Conservation (phyloP, 2,888 invertebrate species). For the Scaptomyza polygonia region DNA sequence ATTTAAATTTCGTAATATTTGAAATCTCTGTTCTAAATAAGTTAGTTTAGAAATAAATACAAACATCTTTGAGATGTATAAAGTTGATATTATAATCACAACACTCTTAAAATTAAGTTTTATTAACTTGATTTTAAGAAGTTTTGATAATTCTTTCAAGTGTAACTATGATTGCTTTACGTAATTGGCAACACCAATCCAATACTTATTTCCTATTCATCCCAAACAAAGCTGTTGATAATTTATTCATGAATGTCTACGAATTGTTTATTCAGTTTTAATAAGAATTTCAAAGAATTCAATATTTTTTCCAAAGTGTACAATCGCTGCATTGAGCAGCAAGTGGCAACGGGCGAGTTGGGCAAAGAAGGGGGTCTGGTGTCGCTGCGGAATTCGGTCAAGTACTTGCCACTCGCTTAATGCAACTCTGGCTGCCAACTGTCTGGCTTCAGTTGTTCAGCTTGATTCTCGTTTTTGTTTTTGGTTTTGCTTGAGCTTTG, state of each 20-base stretch:
- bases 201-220: neutral
- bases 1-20: too few species aligned
- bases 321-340: neutral
- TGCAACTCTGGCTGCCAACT: constrained; percentile 46
- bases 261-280: neutral
- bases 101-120: too few species aligned
- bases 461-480: neutral
- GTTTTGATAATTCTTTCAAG: neutral
- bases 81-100: too few species aligned
- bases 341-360: too few species aligned
- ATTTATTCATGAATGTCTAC: too few species aligned
- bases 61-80: too few species aligned
- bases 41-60: too few species aligned
- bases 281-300: neutral
- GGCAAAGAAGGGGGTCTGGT: too few species aligned
- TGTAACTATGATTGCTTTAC: too few species aligned
- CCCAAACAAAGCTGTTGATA: neutral
- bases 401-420: constrained; percentile 69
- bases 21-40: too few species aligned
- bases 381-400: constrained; percentile 72
- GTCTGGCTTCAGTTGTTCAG: constrained; percentile 6
- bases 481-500: constrained; percentile 15
- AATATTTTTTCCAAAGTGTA: neutral
- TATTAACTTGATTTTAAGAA: too few species aligned
- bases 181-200: neutral